These are phyloP conservation scores for Sicus ferrugineus DNA, from an alignment of 2,888 invertebrate genomes.

Conservation along the genomic window DNA sequence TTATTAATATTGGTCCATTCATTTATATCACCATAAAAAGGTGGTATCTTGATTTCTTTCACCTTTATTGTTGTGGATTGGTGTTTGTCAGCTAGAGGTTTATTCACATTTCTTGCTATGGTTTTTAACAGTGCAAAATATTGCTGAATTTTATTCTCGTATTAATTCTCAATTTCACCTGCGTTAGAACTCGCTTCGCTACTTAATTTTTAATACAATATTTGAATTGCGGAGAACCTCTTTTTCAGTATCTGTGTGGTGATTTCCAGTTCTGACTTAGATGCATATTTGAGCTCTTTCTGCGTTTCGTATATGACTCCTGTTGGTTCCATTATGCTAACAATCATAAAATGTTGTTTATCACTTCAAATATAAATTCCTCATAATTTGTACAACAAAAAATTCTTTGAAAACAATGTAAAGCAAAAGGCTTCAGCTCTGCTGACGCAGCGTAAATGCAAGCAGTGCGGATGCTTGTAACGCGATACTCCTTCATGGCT, in stretches of 20 bases:
- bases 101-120: constrained; percentile 2
- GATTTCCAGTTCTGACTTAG: background rate
- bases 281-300: background rate
- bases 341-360: no score
- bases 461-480: no score
- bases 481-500: no score
- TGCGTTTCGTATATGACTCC: background rate
- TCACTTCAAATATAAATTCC: no score
- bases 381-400: no score
- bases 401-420: no score
- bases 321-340: no score
- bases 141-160: constrained; percentile 5
- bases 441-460: no score
- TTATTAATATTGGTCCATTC: background rate
- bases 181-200: background rate
- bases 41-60: constrained; percentile 1
- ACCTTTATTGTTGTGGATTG: background rate
- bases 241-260: background rate
- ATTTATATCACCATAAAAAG: no score
- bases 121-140: background rate
- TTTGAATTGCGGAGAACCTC: background rate
- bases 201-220: background rate
- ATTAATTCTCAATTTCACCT: background rate
- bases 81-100: background rate
- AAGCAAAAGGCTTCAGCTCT: no score